Base-by-base conservation (phyloP, 2,888 invertebrate species). In the Caenorhabditis doughertyi region DNA sequence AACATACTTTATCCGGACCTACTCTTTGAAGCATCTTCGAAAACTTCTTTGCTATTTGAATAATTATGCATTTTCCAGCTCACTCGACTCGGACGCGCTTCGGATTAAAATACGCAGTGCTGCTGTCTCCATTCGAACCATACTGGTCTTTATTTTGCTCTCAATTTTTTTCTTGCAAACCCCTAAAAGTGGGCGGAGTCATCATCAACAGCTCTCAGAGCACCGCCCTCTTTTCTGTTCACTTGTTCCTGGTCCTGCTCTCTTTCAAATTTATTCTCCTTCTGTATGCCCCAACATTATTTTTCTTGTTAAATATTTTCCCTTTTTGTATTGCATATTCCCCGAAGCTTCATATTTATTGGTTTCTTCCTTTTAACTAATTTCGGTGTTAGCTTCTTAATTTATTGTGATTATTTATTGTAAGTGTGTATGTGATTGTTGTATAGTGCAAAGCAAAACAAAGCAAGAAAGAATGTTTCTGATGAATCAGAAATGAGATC, bases 21-120 rank as follows among this genome's bases (percentile, higher is more conserved):
- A 44, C 39, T 47, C 21, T 25, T 42, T 42, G 8, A 32, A 39
- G 62, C 53, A 47, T 42, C 32, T 23, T 23, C 60, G 16, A 42
- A 27, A 53, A 49, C 42, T 62, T 44, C 47, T 64, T 35, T 11
- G 21, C 65, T 35, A 53, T 62, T 68, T 68, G 68, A 77, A 77
- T 77, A 79, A 79, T 79, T 79, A 79, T 79, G 70, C 55, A 70
- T 67, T 76, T 86, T 86, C 74, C 84, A 86, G 86, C 83, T 86
- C 49, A 83, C 86, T 62, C 83, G 84, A 25, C 86, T 86, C 62
- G 86, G 86, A 56, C 86, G 86, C 51, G 73, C 83, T 49, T 74
- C 84, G 74, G 81, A 81, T 65, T 84, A 82, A 70, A 71, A 56
- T 51, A 60, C 70, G 47, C 23, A 16, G 18, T 18, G n/a, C 18